Base-by-base conservation (phyloP, 2,888 invertebrate genomes). In the Leptodirus hochenwartii region DNA sequence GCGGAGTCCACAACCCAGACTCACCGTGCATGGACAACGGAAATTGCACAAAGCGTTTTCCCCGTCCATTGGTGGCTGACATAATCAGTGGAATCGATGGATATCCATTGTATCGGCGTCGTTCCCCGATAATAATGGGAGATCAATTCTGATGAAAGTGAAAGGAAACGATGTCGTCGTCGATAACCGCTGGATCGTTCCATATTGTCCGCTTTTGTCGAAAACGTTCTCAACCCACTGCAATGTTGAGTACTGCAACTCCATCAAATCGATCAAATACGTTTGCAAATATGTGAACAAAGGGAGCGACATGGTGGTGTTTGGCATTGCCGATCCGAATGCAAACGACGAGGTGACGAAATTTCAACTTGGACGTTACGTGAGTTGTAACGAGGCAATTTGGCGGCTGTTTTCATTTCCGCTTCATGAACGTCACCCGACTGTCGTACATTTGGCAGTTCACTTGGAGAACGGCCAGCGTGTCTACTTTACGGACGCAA, bases 1-100 rank as follows among this genome's bases (percentile, higher is more conserved):
- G 55, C 40, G 54, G 53, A 32, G 33, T 27, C 24, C 29, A 47
- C 9, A 53, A 53, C 39, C 34, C 27, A 15, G 33, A 34, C 32
- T 46, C 45, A 22, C 50, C 51, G 8, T 58, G 58, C 43, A 57
- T 54, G 51, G 35, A 33, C 20, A 45, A 51, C 36, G 48, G 47
- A 26, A 46, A 46, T 32, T 52, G 51, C 35, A 37, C 41, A 6
- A 48, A 50, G 33, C 17, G 32, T 50, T 43, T 29, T 26, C 37
- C 38, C 17, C 25, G 28, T 25, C 8, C 11, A n/a, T 36, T 40
- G 14, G 12, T 25, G 15, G 24, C 32, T 8, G 35, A 37, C 10
- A 34, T 30, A 20, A 34, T 34, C 14, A 39, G 34, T 17, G 34
- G 35, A 10, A 30, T 31, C 24, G 43, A 49, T 37, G 48, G 45